phyloP scores from a whole-genome alignment of 2,113 vertebrate genomes.

The Bungarus multicinctus region DNA sequence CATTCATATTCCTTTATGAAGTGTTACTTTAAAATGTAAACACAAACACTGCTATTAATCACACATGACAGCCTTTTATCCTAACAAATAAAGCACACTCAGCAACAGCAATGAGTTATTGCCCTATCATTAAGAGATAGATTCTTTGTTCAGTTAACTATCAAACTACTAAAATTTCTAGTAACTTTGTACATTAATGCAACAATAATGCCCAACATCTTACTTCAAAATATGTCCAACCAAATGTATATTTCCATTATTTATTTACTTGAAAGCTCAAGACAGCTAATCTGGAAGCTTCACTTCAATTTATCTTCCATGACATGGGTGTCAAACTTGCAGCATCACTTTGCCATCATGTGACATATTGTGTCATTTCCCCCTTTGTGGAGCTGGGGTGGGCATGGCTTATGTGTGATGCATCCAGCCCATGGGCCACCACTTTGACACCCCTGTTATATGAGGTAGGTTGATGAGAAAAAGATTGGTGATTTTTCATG shows the following conservation, averaged over 20 bases:
- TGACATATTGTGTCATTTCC: too few species aligned
- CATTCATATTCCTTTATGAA: slow-evolving; percentile 21
- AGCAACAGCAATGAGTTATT: slow-evolving; percentile 27
- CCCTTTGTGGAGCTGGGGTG: too few species aligned
- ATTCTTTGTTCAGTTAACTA: slow-evolving; percentile 30
- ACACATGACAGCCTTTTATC: neutral
- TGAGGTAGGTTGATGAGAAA: neutral
- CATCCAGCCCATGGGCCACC: too few species aligned
- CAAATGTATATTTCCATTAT: neutral
- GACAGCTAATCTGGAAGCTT: neutral
- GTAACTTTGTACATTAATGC: neutral
- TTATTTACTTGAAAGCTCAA: neutral
- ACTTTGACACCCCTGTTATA: neutral
- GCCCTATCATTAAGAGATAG: slow-evolving; percentile 20
- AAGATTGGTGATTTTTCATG: neutral
- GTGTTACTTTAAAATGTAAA: slow-evolving; percentile 26
- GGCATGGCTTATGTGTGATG: too few species aligned
- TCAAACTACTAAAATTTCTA: neutral
- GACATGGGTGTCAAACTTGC: neutral
- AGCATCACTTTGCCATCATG: too few species aligned
- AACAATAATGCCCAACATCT: neutral
- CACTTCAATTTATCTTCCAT: neutral
- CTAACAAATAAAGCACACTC: slow-evolving; percentile 43
- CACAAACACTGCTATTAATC: slow-evolving; percentile 19
- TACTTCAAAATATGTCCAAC: neutral